A percentile compares a stretch with the other conserved stretches of the same genome.
These are phyloP conservation scores for Cydia fagiglandana DNA, from an alignment of 1,140 invertebrate species.

Conservation along the genomic window DNA sequence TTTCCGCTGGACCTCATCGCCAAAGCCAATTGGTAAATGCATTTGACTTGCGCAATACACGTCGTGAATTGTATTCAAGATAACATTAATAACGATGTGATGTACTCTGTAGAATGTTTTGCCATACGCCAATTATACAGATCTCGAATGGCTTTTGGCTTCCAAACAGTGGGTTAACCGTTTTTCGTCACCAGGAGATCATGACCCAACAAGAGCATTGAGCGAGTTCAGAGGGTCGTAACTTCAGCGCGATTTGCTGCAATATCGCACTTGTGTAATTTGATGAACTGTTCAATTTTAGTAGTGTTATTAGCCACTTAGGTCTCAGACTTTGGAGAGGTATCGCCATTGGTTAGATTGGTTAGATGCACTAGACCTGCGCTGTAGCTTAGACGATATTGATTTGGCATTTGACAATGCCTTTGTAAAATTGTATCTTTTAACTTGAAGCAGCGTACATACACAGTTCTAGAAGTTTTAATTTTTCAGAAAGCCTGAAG, in stretches of 20 bases:
- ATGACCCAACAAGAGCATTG: neutral
- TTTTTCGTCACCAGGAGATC: neutral
- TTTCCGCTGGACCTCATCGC: neutral
- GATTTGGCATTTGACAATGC: neutral
- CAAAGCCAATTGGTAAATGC: neutral
- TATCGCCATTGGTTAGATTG: conserved; percentile 4
- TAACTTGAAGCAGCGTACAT: no score
- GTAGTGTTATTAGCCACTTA: neutral
- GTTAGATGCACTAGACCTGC: conserved; percentile 4
- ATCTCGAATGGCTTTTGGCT: neutral
- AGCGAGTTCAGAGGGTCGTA: neutral
- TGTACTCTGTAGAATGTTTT: neutral
- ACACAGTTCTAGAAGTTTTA: no score
- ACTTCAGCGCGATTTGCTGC: neutral
- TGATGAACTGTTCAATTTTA: neutral
- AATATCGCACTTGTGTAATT: neutral
- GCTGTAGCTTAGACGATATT: neutral
- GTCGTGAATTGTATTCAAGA: neutral
- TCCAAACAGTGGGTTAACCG: neutral
- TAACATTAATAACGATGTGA: neutral
- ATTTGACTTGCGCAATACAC: neutral
- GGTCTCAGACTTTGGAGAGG: neutral
- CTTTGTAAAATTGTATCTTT: no score
- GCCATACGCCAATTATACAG: neutral
- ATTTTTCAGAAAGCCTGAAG: no score